Conservation (phyloP, 2,888 invertebrate genomes). For the Lasioglossum lativentre region DNA sequence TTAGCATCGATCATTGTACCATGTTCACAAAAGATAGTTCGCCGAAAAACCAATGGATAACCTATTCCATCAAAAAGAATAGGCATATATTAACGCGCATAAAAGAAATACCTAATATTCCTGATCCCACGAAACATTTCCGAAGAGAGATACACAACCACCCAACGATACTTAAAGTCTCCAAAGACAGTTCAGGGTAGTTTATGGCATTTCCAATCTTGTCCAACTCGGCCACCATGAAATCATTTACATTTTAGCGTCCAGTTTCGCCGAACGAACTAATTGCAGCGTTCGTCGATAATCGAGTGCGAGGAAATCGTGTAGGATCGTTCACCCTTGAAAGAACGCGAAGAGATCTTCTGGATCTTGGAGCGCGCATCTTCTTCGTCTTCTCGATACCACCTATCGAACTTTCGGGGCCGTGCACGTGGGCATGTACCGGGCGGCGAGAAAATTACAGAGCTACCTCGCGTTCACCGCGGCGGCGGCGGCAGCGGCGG, state of each 20-base stretch:
- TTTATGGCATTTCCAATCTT: no score
- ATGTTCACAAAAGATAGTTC: background rate
- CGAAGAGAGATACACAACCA: no score
- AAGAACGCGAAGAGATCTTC: background rate
- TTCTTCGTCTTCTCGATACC: constrained; percentile 7
- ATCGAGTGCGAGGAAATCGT: background rate
- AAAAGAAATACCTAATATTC: no score
- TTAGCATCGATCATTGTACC: background rate
- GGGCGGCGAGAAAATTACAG: constrained; percentile 82
- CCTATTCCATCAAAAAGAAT: background rate
- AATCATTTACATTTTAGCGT: background rate
- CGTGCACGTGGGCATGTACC: constrained; percentile 66
- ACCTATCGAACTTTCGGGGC: constrained; percentile 37
- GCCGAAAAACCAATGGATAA: background rate
- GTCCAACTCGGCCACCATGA: background rate
- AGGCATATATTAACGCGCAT: background rate
- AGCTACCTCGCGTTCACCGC: constrained; percentile 70
- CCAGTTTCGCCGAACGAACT: background rate
- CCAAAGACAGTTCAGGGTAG: no score
- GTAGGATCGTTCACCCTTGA: constrained; percentile 8
- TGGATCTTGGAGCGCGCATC: background rate
- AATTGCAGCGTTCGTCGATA: background rate
- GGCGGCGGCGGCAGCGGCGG: constrained; percentile 35
- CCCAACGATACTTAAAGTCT: background rate
- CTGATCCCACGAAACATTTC: no score